Evolutionary conservation across 1,140 invertebrate species (phyloP), one percentile per base, ranked within the genome.

Genomic region (Drosophila novamexicana): DNA sequence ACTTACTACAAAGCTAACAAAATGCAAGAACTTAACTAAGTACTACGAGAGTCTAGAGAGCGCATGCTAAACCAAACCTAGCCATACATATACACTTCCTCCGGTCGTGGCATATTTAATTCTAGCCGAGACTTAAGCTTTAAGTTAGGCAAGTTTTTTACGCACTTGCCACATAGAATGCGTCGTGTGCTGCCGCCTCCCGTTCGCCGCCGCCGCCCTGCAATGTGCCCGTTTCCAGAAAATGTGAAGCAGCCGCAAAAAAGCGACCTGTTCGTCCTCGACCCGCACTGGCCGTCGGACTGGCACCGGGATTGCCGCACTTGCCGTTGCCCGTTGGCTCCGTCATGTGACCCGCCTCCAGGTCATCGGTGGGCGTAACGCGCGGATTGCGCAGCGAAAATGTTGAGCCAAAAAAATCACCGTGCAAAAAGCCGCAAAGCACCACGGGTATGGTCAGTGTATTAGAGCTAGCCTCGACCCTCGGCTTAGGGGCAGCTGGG

Each of bases 361-460:
- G 14, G 22, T 89, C 84, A 36, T 39, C 40, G 0, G 70, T n/a
- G 42, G 84, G 76, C 7, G 76, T 58, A 9, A 88, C 77, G 12
- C 83, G 63, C 6, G 77, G 59, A 72, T 68, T 77, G 39, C 79
- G 79, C 52, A 91, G 53, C 44, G 90, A 84, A 42, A 90, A 75
- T 4, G 77, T 84, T 6, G 90, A 88, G 70, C 85, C 90, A 56
- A 92, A 80, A n/a, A 92, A 78, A 32, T 88, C 91, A n/a, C 84
- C 79, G 49, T 91, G 91, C 56, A 92, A 54, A 16, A 92, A 81
- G 12, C 91, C 91, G 16, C 80, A 92, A 6, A 92, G 79, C 44
- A 92, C 86, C 6, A 92, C 79, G 18, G 91, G 91, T 66, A 92
- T 86, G 53, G 90, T 84, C 7, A 91, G 53, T 10, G 75, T 77